Evolutionary conservation across 2,113 vertebrate species (phyloP).

Genomic region (Marcusenius ussheri): DNA sequence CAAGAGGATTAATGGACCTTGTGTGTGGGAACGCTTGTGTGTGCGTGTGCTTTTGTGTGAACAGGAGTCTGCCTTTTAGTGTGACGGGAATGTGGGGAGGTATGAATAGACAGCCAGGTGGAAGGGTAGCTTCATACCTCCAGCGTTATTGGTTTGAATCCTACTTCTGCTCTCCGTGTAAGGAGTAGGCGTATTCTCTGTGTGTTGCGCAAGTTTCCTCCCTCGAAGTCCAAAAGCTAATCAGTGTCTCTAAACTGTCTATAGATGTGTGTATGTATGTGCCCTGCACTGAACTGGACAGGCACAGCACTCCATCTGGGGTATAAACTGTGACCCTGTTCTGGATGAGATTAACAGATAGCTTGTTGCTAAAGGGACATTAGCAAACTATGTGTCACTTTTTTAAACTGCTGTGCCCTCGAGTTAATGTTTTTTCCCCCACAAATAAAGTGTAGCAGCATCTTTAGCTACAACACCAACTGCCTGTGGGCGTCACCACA

Average conservation of each 20-base stretch:
- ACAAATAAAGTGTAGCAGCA: not conserved
- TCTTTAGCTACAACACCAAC: not conserved
- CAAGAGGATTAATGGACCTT: slow-evolving; percentile 8
- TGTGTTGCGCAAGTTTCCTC: not conserved
- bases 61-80: slow-evolving; percentile 20
- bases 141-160: not conserved
- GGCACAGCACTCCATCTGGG: not conserved
- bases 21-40: not conserved
- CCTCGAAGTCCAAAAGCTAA: not conserved
- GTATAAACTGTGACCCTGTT: not conserved
- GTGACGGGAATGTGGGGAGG: slow-evolving; percentile 21
- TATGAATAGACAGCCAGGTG: not conserved
- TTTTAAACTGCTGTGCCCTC: not conserved
- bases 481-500: not conserved
- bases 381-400: not conserved
- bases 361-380: not conserved
- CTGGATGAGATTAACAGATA: not conserved
- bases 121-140: not conserved
- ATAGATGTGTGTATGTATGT: not conserved
- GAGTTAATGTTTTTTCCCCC: not conserved
- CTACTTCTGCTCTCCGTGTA: not conserved
- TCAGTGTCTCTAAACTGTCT: not conserved
- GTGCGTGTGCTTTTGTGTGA: not conserved
- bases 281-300: not conserved
- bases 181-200: not conserved